phyloP scores from a whole-genome alignment of 2,113 vertebrate species.

The Proteles cristata region DNA sequence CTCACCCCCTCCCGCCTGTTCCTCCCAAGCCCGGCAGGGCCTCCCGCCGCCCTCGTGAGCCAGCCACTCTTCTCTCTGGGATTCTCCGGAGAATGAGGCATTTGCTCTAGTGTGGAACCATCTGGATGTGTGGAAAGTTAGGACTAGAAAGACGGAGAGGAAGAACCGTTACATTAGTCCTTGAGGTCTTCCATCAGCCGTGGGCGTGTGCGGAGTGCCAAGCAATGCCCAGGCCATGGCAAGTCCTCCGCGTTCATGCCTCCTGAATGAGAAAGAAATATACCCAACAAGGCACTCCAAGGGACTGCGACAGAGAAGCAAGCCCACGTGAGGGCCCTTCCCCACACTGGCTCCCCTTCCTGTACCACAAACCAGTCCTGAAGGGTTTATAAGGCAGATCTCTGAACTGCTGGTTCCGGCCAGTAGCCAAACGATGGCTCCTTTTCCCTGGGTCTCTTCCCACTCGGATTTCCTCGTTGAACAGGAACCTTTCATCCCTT shows the following conservation, averaged over 20 bases:
- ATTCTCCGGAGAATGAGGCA: slow-evolving; percentile 55
- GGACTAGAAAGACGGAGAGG: slow-evolving; percentile 35
- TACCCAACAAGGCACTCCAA: slow-evolving; percentile 62
- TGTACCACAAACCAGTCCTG: slow-evolving; percentile 9
- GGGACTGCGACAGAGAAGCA: not conserved
- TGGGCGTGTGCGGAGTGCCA: not conserved
- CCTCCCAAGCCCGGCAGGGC: not conserved
- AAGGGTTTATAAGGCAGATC: slow-evolving; percentile 73
- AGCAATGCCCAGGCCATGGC: not conserved
- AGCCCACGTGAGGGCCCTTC: not conserved
- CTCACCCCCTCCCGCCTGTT: not conserved
- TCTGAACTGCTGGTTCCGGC: slow-evolving; percentile 75
- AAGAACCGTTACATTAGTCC: not conserved
- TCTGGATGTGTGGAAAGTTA: slow-evolving; percentile 40
- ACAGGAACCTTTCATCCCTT: slow-evolving; percentile 48
- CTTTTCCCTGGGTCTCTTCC: slow-evolving; percentile 49
- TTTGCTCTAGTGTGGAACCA: slow-evolving; percentile 44
- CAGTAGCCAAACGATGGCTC: slow-evolving; percentile 62
- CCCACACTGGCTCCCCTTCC: slow-evolving; percentile 22
- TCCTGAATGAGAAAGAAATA: slow-evolving; percentile 39
- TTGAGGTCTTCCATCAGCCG: not conserved
- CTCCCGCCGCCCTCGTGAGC: not conserved
- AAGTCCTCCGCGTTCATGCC: not conserved
- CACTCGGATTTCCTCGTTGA: slow-evolving; percentile 21
- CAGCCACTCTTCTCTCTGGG: not conserved